These are phyloP conservation scores for Subanguina moxae DNA, from an alignment of 1,140 invertebrate genomes.

Conservation along the genomic window DNA sequence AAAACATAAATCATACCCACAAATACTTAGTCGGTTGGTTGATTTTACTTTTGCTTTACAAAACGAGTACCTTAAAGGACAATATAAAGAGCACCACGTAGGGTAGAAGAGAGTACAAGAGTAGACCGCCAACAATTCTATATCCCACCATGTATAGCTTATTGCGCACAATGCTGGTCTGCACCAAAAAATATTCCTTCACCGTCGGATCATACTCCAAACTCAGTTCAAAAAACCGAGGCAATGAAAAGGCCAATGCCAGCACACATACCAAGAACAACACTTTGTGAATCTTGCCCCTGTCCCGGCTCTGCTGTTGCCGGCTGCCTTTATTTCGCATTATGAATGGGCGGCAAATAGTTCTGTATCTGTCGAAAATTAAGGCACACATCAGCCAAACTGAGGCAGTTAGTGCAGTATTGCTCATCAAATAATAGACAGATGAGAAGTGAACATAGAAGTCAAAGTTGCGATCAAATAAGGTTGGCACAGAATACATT, in stretches of 20 bases:
- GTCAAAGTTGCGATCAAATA: constrained; percentile 23
- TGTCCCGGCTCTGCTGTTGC: not conserved
- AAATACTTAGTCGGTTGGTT: not conserved
- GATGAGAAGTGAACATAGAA: constrained; percentile 41
- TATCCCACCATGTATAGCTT: constrained; percentile 44
- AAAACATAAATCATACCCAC: not conserved
- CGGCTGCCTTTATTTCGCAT: constrained; percentile 15
- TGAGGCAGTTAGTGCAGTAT: constrained; percentile 35
- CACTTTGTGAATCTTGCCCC: constrained; percentile 24
- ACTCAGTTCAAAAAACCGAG: constrained; percentile 40
- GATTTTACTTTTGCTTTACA: not conserved
- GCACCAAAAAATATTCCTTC: constrained; percentile 10
- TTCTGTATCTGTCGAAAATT: constrained; percentile 41
- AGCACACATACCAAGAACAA: constrained; percentile 18
- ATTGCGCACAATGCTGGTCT: constrained; percentile 39
- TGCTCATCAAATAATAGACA: constrained; percentile 31
- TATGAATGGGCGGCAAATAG: constrained; percentile 27
- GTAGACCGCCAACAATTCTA: constrained; percentile 38
- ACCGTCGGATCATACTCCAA: constrained; percentile 16
- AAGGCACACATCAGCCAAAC: constrained; percentile 43
- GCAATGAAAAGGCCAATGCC: constrained; percentile 34
- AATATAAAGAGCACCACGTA: constrained; percentile 41
- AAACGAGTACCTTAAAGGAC: constrained; percentile 26
- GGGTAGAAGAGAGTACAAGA: constrained; percentile 42
- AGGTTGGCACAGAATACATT: constrained; percentile 40